These are phyloP conservation scores for Axea sp. DNA, from an alignment of 2,888 invertebrate species.

Conservation along the genomic window DNA sequence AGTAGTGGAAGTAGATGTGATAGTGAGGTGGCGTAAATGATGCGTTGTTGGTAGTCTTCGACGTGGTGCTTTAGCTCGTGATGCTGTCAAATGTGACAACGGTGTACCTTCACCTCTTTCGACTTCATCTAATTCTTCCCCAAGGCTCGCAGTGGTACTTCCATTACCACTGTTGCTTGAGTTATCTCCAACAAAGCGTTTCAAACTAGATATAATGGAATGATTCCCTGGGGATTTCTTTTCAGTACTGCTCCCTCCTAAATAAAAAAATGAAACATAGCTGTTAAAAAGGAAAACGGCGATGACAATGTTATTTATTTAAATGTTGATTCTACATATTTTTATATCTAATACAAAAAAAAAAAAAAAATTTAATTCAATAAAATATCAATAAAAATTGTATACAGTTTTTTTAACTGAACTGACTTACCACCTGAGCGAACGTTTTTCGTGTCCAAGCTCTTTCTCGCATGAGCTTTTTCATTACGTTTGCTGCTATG, in stretches of 20 bases:
- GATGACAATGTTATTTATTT: slow-evolving; percentile 1
- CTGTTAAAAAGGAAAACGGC: slow-evolving; percentile 58
- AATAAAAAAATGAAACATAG: slow-evolving; percentile 50
- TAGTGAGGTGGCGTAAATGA: slow-evolving; percentile 70
- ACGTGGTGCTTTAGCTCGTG: slow-evolving; percentile 84
- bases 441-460: slow-evolving; percentile 70
- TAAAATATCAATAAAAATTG: not conserved
- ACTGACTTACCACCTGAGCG: slow-evolving; percentile 65
- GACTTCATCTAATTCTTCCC: slow-evolving; percentile 80
- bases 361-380: slow-evolving; percentile 4
- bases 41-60: slow-evolving; percentile 84
- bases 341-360: too few relatives aligned
- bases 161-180: slow-evolving; percentile 66
- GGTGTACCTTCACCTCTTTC: slow-evolving; percentile 79
- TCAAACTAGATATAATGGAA: slow-evolving; percentile 71
- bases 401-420: not conserved
- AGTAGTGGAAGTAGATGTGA: slow-evolving; percentile 60
- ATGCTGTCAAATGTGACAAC: slow-evolving; percentile 80
- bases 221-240: slow-evolving; percentile 70
- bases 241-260: slow-evolving; percentile 64
- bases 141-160: slow-evolving; percentile 67
- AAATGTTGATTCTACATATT: slow-evolving; percentile 5
- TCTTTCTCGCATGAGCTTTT: slow-evolving; percentile 73
- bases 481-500: slow-evolving; percentile 70
- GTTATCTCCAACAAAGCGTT: slow-evolving; percentile 70